Percentiles rank a stretch among this genome's conserved stretches.
These are phyloP conservation scores for Anthoscopus minutus DNA, from an alignment of 2,113 vertebrate genomes.

Conservation along the genomic window DNA sequence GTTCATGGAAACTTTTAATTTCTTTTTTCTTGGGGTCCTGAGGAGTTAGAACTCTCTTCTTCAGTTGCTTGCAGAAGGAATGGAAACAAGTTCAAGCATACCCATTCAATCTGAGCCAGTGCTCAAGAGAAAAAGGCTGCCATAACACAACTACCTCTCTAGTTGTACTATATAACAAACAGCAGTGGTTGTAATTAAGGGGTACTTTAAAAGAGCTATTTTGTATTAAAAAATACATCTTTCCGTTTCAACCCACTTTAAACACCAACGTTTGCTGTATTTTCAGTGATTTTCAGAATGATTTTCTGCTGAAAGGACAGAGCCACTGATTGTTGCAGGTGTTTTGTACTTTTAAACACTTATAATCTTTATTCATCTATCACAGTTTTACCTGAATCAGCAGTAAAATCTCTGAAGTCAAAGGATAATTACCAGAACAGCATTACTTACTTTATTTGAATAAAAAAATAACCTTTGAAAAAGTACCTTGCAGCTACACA, in stretches of 20 bases:
- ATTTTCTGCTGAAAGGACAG: background rate
- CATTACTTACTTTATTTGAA: slow-evolving; percentile 75
- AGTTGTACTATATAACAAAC: background rate
- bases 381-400: slow-evolving; percentile 41
- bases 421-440: slow-evolving; percentile 60
- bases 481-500: slow-evolving; percentile 80
- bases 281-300: background rate
- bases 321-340: background rate
- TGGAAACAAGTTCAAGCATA: background rate
- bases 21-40: background rate
- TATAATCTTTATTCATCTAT: slow-evolving; percentile 17
- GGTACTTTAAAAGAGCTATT: background rate
- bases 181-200: background rate
- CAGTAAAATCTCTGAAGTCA: slow-evolving; percentile 29
- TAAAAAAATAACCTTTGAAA: slow-evolving; percentile 79
- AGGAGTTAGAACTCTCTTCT: background rate
- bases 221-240: background rate
- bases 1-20: background rate
- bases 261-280: background rate
- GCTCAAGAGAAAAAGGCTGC: background rate
- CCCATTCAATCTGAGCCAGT: background rate
- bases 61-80: background rate
- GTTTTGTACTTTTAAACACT: background rate
- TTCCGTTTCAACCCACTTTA: background rate
- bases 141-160: background rate